A percentile compares a stretch with the other conserved stretches of the same genome.
phyloP scores from a whole-genome alignment of 2,797 vertebrate species.

The Thalassophryne amazonica region DNA sequence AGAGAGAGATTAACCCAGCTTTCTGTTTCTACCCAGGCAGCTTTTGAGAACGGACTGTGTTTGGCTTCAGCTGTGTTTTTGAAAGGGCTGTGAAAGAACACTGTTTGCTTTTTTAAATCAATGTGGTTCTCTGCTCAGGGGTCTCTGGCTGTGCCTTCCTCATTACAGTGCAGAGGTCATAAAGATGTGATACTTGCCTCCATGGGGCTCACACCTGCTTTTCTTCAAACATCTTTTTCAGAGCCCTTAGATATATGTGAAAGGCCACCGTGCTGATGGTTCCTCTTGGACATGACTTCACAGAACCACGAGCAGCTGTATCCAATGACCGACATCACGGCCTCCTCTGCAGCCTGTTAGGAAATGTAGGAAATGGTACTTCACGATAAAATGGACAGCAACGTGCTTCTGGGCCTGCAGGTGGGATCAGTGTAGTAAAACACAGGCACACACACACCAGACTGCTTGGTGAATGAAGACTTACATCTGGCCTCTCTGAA shows the following conservation, averaged over 20 bases:
- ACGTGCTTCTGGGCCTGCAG: slow-evolving; percentile 21
- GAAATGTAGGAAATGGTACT: slow-evolving; percentile 33
- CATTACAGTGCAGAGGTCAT: slow-evolving; percentile 35
- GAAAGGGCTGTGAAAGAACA: no score
- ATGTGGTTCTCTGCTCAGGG: no score
- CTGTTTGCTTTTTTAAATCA: no score
- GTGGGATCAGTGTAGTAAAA: slow-evolving; percentile 15
- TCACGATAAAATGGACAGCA: slow-evolving; percentile 27
- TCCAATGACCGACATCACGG: slow-evolving; percentile 44
- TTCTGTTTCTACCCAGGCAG: no score
- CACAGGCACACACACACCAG: neutral
- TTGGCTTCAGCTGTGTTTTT: no score
- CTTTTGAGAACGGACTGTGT: no score
- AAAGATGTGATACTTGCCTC: slow-evolving; percentile 41
- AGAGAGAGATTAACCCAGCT: no score
- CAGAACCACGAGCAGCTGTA: slow-evolving; percentile 19
- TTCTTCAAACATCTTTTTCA: slow-evolving; percentile 37
- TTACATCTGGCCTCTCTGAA: slow-evolving; percentile 43
- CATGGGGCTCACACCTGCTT: neutral
- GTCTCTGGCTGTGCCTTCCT: neutral
- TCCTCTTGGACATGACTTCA: slow-evolving; percentile 28
- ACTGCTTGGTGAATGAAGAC: slow-evolving; percentile 31
- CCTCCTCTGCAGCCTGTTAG: slow-evolving; percentile 18
- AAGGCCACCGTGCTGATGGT: slow-evolving; percentile 23
- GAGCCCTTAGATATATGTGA: neutral